Conservation (phyloP, 92 coral and sea anemone genomes). For the Virgularia gustaviana region DNA sequence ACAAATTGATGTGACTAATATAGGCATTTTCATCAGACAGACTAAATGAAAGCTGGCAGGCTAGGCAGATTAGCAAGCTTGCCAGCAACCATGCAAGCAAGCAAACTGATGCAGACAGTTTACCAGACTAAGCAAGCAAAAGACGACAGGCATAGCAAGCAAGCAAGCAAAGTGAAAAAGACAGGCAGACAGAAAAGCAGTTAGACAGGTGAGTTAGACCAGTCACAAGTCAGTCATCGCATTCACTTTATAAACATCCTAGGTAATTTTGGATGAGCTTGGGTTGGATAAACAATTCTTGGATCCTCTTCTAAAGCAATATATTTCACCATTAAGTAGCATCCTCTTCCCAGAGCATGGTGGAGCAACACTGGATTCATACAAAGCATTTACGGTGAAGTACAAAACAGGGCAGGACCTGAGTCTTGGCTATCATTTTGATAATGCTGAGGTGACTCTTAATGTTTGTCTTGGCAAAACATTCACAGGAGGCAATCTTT, state of each 20-base stretch:
- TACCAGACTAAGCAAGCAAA: no score
- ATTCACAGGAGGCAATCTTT: constrained; percentile 78
- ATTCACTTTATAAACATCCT: neutral
- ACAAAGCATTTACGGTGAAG: constrained; percentile 95
- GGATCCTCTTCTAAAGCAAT: constrained; percentile 67
- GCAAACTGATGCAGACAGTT: no score
- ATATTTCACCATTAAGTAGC: constrained; percentile 66
- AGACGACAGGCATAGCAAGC: no score
- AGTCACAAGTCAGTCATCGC: no score
- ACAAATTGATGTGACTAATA: no score
- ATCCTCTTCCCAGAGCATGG: constrained; percentile 80
- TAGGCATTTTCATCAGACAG: no score
- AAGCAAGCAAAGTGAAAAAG: no score
- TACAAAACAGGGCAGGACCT: constrained; percentile 87
- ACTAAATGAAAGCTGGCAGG: no score
- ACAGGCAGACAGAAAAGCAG: no score
- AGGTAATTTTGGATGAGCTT: constrained; percentile 85
- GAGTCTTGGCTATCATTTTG: constrained; percentile 85
- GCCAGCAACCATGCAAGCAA: no score
- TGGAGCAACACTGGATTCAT: constrained; percentile 78
- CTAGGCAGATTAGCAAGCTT: no score
- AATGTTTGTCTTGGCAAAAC: constrained; percentile 81
- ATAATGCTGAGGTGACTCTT: constrained; percentile 91
- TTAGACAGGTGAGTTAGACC: no score
- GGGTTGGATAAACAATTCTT: constrained; percentile 79